Evolutionary conservation across 2,888 invertebrate genomes (phyloP).

Genomic region (Spicauda simplicius): DNA sequence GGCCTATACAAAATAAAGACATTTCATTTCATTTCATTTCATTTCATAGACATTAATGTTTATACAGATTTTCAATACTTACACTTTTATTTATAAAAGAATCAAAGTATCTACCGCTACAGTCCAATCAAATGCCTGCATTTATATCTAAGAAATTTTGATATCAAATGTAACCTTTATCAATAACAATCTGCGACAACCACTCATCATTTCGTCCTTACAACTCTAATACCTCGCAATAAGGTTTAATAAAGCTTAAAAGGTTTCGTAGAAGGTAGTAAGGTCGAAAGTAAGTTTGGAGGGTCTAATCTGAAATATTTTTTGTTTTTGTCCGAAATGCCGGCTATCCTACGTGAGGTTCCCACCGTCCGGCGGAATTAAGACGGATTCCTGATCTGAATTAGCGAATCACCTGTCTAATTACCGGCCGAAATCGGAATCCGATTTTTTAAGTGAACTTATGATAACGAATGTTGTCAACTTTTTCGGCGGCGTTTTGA

Average conservation of each 20-base stretch:
- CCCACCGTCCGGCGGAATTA: slow-evolving; percentile 72
- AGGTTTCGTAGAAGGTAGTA: not conserved
- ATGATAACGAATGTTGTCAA: slow-evolving; percentile 29
- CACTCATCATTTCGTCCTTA: no score
- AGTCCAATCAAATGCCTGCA: no score
- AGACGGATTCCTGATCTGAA: slow-evolving; percentile 77
- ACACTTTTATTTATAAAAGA: no score
- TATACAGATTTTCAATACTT: no score
- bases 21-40: no score
- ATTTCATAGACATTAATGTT: no score
- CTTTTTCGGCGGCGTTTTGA: slow-evolving; percentile 27
- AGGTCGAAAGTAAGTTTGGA: not conserved
- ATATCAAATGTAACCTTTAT: no score
- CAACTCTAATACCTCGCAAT: not conserved
- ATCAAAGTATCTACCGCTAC: no score
- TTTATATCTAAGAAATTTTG: no score
- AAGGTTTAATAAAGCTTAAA: not conserved
- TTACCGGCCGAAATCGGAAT: slow-evolving; percentile 66
- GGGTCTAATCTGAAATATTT: slow-evolving; percentile 10
- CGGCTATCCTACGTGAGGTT: slow-evolving; percentile 80
- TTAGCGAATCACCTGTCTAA: slow-evolving; percentile 84
- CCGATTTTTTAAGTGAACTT: slow-evolving; percentile 39
- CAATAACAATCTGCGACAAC: no score
- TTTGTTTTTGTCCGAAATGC: slow-evolving; percentile 53
- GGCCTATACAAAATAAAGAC: no score